phyloP scores from a whole-genome alignment of 2,888 invertebrate genomes.

The Minunthozetes semirufus region DNA sequence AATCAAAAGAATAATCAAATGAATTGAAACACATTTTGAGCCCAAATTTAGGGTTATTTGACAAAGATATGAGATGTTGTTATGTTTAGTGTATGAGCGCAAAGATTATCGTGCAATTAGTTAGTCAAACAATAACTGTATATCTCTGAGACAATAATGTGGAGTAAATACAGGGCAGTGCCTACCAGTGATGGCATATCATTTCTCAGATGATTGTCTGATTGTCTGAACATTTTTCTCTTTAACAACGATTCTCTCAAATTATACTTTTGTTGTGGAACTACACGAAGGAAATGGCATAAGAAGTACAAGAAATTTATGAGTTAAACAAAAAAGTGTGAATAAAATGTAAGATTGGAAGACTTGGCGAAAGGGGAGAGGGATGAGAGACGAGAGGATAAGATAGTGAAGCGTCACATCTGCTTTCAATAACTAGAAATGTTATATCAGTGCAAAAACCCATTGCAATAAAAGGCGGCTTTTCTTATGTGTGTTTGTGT shows the following conservation, averaged over 20 bases:
- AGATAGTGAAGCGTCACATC: background rate
- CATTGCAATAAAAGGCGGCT: constrained; percentile 27
- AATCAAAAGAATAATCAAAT: background rate
- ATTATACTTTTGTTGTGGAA: background rate
- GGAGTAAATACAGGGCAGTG: background rate
- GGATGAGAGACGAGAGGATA: background rate
- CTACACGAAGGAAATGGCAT: background rate
- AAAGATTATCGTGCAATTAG: constrained; percentile 26
- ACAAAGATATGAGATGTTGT: background rate
- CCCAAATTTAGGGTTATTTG: background rate
- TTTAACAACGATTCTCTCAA: background rate
- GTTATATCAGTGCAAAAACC: constrained; percentile 15
- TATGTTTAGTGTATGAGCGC: constrained; percentile 6
- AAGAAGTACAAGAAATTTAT: constrained; percentile 15
- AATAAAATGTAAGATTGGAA: background rate
- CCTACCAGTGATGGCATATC: no score
- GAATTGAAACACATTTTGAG: background rate
- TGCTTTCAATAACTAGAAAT: constrained; percentile 31
- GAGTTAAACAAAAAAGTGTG: background rate
- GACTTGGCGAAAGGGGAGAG: background rate
- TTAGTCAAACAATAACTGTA: constrained; percentile 11
- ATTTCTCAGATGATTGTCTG: no score
- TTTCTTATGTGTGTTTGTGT: constrained; percentile 20
- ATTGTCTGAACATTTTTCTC: no score
- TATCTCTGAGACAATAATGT: background rate